phyloP scores from a whole-genome alignment of 2,888 invertebrate genomes.

The Scaptomyza flava region DNA sequence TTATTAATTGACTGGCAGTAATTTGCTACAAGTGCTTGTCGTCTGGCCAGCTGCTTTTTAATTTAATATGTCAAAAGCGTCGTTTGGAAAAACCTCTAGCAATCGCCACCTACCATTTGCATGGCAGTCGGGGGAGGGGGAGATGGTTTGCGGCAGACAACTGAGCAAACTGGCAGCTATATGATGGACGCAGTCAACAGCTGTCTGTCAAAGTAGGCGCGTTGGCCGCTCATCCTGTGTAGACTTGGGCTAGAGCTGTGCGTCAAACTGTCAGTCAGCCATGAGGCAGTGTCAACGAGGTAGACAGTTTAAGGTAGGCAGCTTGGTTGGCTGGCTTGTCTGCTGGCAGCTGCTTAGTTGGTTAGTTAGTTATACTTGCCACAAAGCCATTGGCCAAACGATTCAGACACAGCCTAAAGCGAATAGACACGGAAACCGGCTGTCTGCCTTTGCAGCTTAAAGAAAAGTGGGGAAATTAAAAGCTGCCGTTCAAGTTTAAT shows the following conservation, averaged over 20 bases:
- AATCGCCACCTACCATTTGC: conserved; percentile 15
- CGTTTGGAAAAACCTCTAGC: conserved; percentile 9
- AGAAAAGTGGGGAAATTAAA: background rate
- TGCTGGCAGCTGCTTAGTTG: conserved; percentile 43
- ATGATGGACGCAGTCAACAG: conserved; percentile 61
- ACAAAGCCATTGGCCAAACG: conserved; percentile 43
- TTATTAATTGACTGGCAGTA: conserved; percentile 53
- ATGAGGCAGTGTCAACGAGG: conserved; percentile 1
- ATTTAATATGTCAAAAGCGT: conserved; percentile 63
- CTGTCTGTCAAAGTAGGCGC: conserved; percentile 66
- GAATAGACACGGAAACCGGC: conserved; percentile 9
- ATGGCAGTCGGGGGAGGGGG: background rate
- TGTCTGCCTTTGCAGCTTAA: conserved; percentile 17
- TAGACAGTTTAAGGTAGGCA: conserved; percentile 29
- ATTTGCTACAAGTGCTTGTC: conserved; percentile 48
- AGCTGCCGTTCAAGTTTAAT: conserved; percentile 25
- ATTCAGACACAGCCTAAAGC: conserved; percentile 49
- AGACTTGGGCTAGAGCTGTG: conserved; percentile 14
- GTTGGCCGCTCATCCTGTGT: conserved; percentile 18
- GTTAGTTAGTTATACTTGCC: conserved; percentile 50
- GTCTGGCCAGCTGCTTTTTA: conserved; percentile 43
- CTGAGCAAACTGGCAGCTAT: conserved; percentile 28
- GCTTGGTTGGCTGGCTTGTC: background rate
- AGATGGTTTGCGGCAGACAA: background rate
- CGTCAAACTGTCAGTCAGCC: conserved; percentile 26